A percentile compares a stretch with the other conserved stretches of the same genome.
Evolutionary conservation across 37 sponge, comb jelly and placozoan species (phyloP).

Genomic region (Haliclona indistincta): DNA sequence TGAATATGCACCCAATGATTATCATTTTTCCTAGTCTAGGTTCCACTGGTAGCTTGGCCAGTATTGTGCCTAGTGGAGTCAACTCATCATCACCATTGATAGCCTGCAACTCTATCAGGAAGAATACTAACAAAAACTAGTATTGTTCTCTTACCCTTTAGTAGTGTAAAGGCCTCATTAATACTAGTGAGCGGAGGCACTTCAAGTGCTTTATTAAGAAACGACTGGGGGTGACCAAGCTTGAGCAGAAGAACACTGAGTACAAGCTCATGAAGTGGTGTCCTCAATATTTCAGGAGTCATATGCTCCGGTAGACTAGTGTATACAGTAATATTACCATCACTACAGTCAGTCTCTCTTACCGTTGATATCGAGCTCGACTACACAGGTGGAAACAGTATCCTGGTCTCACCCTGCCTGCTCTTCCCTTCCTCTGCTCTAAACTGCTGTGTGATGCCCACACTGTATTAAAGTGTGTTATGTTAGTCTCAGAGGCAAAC

Average conservation of each 20-base stretch:
- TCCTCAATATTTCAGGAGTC: slow-evolving; percentile 78
- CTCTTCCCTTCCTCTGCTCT: slow-evolving; percentile 82
- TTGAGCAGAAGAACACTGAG: slow-evolving; percentile 74
- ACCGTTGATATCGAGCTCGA: slow-evolving; percentile 62
- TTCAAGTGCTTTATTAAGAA: slow-evolving; percentile 70
- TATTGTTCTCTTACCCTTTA: slow-evolving; percentile 53
- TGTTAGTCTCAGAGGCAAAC: slow-evolving; percentile 74
- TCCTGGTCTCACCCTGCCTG: slow-evolving; percentile 75
- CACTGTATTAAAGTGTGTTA: slow-evolving; percentile 71
- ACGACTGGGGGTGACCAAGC: slow-evolving; percentile 56
- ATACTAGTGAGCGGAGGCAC: slow-evolving; percentile 47
- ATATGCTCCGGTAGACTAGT: slow-evolving; percentile 65
- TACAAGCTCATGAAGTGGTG: slow-evolving; percentile 76
- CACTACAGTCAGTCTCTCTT: background rate
- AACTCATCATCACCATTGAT: slow-evolving; percentile 49
- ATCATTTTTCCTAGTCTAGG: slow-evolving; percentile 70
- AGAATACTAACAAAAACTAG: background rate
- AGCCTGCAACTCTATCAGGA: slow-evolving; percentile 64
- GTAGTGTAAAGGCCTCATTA: slow-evolving; percentile 66
- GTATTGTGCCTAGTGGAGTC: slow-evolving; percentile 67
- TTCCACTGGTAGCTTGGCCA: slow-evolving; percentile 76
- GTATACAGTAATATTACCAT: background rate
- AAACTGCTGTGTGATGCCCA: slow-evolving; percentile 83
- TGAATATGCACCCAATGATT: slow-evolving; percentile 45
- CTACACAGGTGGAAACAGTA: slow-evolving; percentile 87